These are phyloP conservation scores for Drosophila grimshawi DNA, from an alignment of 1,140 invertebrate species.

Conservation along the genomic window DNA sequence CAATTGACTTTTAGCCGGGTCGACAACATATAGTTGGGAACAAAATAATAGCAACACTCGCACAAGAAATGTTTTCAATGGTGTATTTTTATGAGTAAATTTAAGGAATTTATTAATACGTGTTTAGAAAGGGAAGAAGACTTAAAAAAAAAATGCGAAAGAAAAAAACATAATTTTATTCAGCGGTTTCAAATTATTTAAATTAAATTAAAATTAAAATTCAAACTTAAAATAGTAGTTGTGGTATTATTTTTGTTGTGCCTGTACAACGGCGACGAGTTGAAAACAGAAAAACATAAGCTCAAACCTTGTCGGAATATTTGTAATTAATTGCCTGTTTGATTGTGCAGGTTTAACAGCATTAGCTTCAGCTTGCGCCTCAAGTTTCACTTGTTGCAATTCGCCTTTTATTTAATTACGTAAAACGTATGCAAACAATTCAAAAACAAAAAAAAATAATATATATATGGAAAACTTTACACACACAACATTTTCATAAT, in stretches of 20 bases:
- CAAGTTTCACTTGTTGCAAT: conserved; percentile 51
- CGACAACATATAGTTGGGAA: not conserved
- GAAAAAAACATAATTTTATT: no score
- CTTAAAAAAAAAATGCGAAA: no score
- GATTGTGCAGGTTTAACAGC: conserved; percentile 46
- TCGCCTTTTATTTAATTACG: conserved; percentile 44
- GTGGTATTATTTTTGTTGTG: no score
- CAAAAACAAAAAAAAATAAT: conserved; percentile 14
- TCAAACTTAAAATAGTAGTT: no score
- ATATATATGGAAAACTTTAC: conserved; percentile 23
- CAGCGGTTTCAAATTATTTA: no score
- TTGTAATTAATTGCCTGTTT: conserved; percentile 72
- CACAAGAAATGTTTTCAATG: no score
- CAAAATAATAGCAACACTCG: no score
- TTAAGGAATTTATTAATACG: no score
- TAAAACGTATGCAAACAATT: conserved; percentile 35
- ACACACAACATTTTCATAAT: conserved; percentile 53
- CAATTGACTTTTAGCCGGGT: not conserved
- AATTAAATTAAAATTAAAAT: no score
- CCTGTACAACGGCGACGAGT: not conserved
- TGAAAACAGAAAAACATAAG: conserved; percentile 36
- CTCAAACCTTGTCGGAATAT: conserved; percentile 52
- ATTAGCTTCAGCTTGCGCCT: conserved; percentile 19
- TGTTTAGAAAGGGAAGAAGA: no score
- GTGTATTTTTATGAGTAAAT: no score